Percentiles rank a stretch among this genome's conserved stretches.
phyloP scores from a whole-genome alignment of 2,113 vertebrate species.

The Sarotherodon lohbergeri region DNA sequence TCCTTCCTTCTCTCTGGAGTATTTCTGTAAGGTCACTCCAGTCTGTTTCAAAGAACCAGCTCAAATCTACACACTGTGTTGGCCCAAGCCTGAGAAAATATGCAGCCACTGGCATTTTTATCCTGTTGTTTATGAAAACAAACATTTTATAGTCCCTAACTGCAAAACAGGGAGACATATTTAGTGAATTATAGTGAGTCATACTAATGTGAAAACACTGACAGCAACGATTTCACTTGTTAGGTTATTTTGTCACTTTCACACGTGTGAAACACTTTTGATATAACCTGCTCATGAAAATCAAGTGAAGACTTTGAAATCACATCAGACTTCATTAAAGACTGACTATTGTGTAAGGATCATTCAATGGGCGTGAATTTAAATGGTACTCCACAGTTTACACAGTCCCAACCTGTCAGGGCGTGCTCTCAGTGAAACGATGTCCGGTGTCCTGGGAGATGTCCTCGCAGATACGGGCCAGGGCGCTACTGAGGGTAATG shows the following conservation, averaged over 20 bases:
- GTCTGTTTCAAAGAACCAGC: background rate
- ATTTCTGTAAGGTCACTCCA: background rate
- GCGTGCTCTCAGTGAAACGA: rapidly evolving
- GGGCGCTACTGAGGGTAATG: background rate
- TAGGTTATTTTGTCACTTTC: background rate
- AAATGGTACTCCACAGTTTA: background rate
- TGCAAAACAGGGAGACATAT: background rate
- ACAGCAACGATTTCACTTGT: background rate
- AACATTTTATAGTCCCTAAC: background rate
- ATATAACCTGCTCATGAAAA: background rate
- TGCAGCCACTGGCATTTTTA: background rate
- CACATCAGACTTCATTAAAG: background rate
- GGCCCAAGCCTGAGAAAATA: background rate
- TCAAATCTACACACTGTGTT: background rate
- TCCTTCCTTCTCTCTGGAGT: background rate
- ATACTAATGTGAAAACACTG: background rate
- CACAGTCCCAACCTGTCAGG: background rate
- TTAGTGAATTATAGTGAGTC: background rate
- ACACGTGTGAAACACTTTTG: background rate
- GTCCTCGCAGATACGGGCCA: background rate
- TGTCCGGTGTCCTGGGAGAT: too few species aligned
- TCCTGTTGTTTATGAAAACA: background rate
- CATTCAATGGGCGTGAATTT: background rate
- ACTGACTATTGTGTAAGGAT: background rate
- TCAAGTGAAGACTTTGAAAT: background rate